phyloP scores from a whole-genome alignment of 2,797 vertebrate species.

The Poeciliopsis turneri region DNA sequence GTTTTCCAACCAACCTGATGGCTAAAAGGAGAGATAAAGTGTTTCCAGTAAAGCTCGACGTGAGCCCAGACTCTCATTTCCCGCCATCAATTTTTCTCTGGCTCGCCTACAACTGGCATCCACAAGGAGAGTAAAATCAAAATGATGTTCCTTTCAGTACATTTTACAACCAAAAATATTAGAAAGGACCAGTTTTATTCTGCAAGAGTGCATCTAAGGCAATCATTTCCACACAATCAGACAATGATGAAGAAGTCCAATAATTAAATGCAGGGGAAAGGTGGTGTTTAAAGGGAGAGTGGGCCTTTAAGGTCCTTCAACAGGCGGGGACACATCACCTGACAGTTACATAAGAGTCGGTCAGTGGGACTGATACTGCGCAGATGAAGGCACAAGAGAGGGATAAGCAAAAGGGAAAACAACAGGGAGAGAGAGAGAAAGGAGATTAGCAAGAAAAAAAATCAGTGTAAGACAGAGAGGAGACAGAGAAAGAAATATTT shows the following conservation, averaged over 20 bases:
- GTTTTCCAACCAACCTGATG: background rate
- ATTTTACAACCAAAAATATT: background rate
- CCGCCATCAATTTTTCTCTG: background rate
- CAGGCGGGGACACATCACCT: conserved; percentile 63
- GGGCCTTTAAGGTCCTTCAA: conserved; percentile 55
- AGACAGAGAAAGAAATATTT: background rate
- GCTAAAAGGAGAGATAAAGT: background rate
- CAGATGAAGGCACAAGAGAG: conserved; percentile 59
- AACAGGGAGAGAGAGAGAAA: conserved; percentile 17
- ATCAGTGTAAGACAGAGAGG: background rate
- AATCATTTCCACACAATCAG: background rate
- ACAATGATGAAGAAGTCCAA: background rate
- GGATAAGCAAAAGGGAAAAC: conserved; percentile 45
- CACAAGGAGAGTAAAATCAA: background rate
- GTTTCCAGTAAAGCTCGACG: background rate
- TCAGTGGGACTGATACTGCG: conserved; percentile 61
- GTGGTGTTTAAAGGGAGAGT: conserved; percentile 25
- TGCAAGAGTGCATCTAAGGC: background rate
- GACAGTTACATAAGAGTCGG: conserved; percentile 70
- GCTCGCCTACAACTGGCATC: background rate
- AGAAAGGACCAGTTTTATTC: background rate
- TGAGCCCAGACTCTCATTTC: background rate
- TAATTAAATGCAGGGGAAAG: background rate
- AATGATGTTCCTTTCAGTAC: background rate
- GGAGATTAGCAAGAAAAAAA: background rate